Evolutionary conservation across 2,888 invertebrate species (phyloP).

Genomic region (Leucoptera coffeella): DNA sequence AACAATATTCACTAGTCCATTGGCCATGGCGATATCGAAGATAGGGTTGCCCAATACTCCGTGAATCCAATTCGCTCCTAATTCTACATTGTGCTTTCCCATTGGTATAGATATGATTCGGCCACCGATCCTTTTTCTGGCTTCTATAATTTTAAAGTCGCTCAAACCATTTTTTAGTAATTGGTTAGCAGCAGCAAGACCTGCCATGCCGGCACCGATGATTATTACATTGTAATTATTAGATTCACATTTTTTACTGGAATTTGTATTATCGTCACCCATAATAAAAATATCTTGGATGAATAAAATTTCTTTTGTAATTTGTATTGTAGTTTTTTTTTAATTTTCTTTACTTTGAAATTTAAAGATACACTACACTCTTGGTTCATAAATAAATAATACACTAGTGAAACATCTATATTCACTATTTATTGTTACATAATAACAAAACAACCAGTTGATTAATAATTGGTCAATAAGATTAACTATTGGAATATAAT

Average conservation of each 20-base stretch:
- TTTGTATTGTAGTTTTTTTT: no score
- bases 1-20: conserved; percentile 79
- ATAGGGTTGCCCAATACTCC: conserved; percentile 86
- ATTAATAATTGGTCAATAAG: no score
- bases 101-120: conserved; percentile 72
- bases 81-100: conserved; percentile 62
- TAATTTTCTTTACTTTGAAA: no score
- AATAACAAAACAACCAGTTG: no score
- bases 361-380: no score
- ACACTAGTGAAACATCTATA: no score
- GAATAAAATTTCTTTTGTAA: conserved; percentile 17
- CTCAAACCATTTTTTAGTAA: conserved; percentile 71
- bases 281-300: no score
- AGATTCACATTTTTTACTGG: conserved; percentile 40
- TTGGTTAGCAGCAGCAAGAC: conserved; percentile 78
- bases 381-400: no score
- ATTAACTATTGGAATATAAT: no score
- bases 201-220: conserved; percentile 82
- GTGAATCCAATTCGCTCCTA: conserved; percentile 92
- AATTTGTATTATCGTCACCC: conserved; percentile 47
- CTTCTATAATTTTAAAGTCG: conserved; percentile 76
- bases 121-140: conserved; percentile 74
- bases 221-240: conserved; percentile 67
- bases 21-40: conserved; percentile 78
- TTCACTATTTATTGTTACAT: neutral